Evolutionary conservation across 1,140 invertebrate genomes (phyloP).

Genomic region (Drosophila willistoni): DNA sequence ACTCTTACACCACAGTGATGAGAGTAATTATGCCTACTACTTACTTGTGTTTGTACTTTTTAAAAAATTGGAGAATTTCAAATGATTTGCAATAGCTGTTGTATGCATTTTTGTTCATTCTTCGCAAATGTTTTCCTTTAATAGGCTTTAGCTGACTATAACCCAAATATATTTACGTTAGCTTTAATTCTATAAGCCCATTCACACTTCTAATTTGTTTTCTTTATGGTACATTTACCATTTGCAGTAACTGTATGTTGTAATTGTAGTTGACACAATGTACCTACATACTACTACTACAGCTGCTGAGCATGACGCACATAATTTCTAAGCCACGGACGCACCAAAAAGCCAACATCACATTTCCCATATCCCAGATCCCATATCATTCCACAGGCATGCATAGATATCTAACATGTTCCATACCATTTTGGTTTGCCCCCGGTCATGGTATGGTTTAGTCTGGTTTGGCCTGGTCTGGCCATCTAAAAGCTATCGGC

Average conservation of each 20-base stretch:
- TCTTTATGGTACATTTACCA: not conserved
- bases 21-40: not conserved
- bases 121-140: no score
- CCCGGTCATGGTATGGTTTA: not conserved
- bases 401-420: not conserved
- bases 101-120: no score
- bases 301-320: constrained; percentile 58
- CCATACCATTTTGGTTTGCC: not conserved
- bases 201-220: no score
- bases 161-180: no score
- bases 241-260: constrained; percentile 26
- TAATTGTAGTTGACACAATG: constrained; percentile 44
- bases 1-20: constrained; percentile 7
- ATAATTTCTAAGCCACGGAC: constrained; percentile 68
- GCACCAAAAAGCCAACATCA: constrained; percentile 21
- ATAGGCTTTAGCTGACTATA: no score
- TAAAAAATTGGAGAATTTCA: no score
- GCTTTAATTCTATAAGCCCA: no score
- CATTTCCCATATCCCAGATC: not conserved
- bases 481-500: not conserved
- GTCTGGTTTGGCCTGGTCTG: not conserved
- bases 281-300: constrained; percentile 13
- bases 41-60: not conserved
- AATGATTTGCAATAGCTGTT: no score
- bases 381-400: constrained; percentile 2